These are phyloP conservation scores for Gymnoscopelus microlampas DNA, from an alignment of 2,797 vertebrate genomes.

Conservation along the genomic window DNA sequence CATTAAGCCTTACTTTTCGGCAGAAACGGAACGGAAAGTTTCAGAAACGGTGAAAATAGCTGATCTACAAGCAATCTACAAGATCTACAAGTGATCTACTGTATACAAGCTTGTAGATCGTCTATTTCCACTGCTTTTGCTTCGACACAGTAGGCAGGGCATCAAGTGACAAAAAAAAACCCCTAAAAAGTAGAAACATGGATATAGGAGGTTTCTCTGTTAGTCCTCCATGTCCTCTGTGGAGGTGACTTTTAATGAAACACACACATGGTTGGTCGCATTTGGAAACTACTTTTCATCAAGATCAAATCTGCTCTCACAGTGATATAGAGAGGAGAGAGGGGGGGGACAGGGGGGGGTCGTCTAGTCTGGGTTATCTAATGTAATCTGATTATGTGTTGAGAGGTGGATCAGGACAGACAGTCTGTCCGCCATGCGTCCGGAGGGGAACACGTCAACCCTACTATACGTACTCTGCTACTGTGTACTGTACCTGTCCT, in stretches of 20 bases:
- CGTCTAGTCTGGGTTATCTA: slow-evolving; percentile 47
- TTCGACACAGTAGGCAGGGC: no score
- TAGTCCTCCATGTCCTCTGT: slow-evolving; percentile 30
- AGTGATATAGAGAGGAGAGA: not conserved
- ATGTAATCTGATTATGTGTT: slow-evolving; percentile 70
- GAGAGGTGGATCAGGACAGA: slow-evolving; percentile 49
- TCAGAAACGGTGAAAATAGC: no score
- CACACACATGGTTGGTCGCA: not conserved
- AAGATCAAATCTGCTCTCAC: slow-evolving; percentile 76
- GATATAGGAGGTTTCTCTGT: slow-evolving; percentile 23
- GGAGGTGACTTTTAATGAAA: slow-evolving; percentile 82
- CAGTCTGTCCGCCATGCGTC: slow-evolving; percentile 14
- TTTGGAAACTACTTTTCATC: slow-evolving; percentile 71
- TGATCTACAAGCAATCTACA: no score
- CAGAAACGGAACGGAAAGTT: no score
- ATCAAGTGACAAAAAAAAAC: no score
- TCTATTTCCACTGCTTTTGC: not conserved
- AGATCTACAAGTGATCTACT: no score
- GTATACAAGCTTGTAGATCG: no score
- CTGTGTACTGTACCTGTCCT: no score
- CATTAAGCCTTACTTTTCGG: no score
- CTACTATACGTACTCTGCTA: no score
- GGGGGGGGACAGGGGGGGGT: slow-evolving; percentile 44
- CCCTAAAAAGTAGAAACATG: no score
- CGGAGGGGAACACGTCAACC: no score